These are phyloP conservation scores for Trematomus bernacchii DNA, from an alignment of 2,797 vertebrate genomes.

Conservation along the genomic window DNA sequence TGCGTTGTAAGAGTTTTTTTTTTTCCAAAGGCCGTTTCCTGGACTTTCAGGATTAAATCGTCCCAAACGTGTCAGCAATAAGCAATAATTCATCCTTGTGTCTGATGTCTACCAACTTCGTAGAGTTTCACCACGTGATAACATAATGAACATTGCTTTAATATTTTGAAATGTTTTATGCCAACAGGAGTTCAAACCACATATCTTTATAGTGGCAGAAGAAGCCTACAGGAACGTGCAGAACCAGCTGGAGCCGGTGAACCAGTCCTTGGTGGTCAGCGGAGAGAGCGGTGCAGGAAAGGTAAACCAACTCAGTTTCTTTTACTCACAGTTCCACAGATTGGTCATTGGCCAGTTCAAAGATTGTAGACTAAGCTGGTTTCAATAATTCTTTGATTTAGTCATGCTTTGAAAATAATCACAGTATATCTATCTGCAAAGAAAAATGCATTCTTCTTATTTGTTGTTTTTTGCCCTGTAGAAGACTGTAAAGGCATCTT, in stretches of 20 bases:
- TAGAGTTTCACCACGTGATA: background rate
- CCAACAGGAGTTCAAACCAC: slow-evolving; percentile 90
- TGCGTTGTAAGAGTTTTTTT: background rate
- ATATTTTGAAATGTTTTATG: slow-evolving; percentile 29
- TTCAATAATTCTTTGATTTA: background rate
- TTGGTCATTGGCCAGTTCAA: slow-evolving; percentile 7
- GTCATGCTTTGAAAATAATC: background rate
- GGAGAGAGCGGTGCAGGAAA: slow-evolving; percentile 98
- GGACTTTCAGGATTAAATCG: background rate
- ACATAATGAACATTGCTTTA: background rate
- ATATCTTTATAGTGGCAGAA: slow-evolving; percentile 95
- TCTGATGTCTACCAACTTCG: background rate
- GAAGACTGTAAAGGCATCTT: background rate
- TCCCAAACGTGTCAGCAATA: background rate
- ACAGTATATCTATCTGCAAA: background rate
- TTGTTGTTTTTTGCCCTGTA: background rate
- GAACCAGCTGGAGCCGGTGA: slow-evolving; percentile 88
- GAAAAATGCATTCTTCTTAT: background rate
- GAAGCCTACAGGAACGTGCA: slow-evolving; percentile 94
- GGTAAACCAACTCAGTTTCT: slow-evolving; percentile 78
- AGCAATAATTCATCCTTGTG: slow-evolving; percentile 1
- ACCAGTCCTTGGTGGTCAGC: slow-evolving; percentile 96
- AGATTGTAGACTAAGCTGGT: slow-evolving; percentile 14
- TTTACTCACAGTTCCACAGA: background rate
- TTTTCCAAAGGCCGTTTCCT: background rate